Evolutionary conservation across 2,797 vertebrate genomes (phyloP).

Genomic region (Lepilemur ruficaudatus): DNA sequence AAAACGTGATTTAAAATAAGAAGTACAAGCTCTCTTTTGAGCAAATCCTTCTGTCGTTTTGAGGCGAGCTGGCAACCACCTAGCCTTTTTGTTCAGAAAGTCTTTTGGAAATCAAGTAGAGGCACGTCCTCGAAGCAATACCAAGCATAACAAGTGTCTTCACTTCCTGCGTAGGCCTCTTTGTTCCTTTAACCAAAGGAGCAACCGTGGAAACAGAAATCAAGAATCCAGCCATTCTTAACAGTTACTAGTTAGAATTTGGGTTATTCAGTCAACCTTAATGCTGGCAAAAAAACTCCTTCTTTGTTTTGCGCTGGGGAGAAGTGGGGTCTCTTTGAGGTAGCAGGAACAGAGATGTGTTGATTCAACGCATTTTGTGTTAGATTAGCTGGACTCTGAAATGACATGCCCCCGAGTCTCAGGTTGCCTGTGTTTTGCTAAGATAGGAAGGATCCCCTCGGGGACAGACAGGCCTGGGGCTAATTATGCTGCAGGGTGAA

Average conservation of each 20-base stretch:
- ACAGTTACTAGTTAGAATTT: not conserved
- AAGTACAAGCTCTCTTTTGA: not conserved
- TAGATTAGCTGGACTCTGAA: slow-evolving; percentile 11
- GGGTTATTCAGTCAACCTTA: not conserved
- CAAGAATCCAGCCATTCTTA: not conserved
- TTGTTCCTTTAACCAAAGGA: slow-evolving; percentile 33
- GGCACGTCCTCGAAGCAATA: slow-evolving; percentile 60
- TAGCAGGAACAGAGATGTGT: slow-evolving; percentile 1
- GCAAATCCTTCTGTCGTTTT: slow-evolving; percentile 34
- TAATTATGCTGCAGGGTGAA: slow-evolving; percentile 66
- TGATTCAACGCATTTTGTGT: slow-evolving; percentile 4
- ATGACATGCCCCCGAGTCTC: not conserved
- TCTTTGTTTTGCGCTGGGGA: slow-evolving; percentile 47
- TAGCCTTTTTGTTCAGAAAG: slow-evolving; percentile 57
- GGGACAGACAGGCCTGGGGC: slow-evolving; percentile 74
- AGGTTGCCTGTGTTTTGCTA: slow-evolving; percentile 69
- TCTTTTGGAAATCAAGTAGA: slow-evolving; percentile 78
- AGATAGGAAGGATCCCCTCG: slow-evolving; percentile 69
- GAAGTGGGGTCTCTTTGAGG: not conserved
- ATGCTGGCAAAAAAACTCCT: not conserved
- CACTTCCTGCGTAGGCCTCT: not conserved
- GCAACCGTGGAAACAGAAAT: not conserved
- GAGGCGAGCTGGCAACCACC: slow-evolving; percentile 33
- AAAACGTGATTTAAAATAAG: slow-evolving; percentile 36
- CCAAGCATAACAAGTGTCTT: slow-evolving; percentile 58